Percentiles rank a stretch among this genome's conserved stretches.
Evolutionary conservation across 1,140 invertebrate species (phyloP).

Genomic region (Ostrea denselamellosa): DNA sequence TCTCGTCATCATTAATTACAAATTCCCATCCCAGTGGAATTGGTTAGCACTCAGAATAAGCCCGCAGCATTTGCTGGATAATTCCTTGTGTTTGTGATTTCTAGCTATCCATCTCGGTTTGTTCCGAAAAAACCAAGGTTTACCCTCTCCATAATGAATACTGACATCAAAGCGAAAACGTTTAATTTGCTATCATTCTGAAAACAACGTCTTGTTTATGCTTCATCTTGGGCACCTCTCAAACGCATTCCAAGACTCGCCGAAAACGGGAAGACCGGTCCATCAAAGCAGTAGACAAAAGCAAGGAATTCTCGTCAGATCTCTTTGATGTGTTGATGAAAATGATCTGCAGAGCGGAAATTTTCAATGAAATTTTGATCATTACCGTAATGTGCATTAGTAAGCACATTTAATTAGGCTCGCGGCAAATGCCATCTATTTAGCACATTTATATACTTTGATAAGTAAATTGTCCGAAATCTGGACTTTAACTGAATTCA

Average conservation of each 20-base stretch:
- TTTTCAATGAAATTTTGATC: too few relatives aligned
- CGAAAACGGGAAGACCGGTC: neutral
- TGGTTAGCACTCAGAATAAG: neutral
- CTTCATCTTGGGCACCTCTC: neutral
- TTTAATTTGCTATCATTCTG: constrained; percentile 31
- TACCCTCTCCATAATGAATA: neutral
- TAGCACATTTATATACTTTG: too few relatives aligned
- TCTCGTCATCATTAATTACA: constrained; percentile 1
- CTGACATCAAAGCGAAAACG: constrained; percentile 9
- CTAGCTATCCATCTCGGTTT: neutral
- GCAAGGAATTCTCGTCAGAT: neutral
- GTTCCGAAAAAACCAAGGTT: neutral
- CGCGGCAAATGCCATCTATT: too few relatives aligned
- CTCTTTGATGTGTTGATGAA: too few relatives aligned
- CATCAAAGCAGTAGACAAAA: neutral
- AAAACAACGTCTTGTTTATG: constrained; percentile 29
- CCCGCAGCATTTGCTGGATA: neutral
- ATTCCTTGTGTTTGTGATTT: constrained; percentile 2
- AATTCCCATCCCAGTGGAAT: neutral
- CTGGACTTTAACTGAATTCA: too few relatives aligned
- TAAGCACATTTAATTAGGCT: too few relatives aligned
- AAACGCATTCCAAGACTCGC: neutral
- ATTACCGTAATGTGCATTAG: too few relatives aligned
- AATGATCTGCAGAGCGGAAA: too few relatives aligned
- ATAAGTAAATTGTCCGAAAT: too few relatives aligned